phyloP scores from a whole-genome alignment of 1,140 invertebrate genomes.

The Tetraneura akinire region DNA sequence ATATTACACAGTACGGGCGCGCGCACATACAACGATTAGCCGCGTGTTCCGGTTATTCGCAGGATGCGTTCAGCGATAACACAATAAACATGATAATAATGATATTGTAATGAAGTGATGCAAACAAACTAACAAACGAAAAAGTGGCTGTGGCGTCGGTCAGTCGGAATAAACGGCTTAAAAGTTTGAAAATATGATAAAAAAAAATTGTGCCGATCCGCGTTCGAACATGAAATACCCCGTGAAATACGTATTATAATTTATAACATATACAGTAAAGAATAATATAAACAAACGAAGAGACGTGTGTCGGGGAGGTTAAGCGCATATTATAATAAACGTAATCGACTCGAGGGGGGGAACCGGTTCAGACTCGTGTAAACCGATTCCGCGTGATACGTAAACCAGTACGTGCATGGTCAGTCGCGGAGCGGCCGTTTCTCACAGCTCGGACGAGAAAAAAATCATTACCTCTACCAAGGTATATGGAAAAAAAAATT shows the following conservation, averaged over 20 bases:
- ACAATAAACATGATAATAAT: background rate
- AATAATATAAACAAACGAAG: too few species aligned
- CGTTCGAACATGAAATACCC: background rate
- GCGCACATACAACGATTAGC: too few species aligned
- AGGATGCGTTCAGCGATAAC: background rate
- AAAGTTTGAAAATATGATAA: background rate
- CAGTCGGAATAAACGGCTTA: slow-evolving; percentile 3
- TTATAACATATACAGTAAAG: background rate
- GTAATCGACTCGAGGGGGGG: background rate
- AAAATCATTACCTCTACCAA: background rate
- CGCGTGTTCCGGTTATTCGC: background rate
- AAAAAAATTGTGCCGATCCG: background rate
- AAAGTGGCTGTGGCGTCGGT: background rate
- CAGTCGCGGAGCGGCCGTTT: background rate
- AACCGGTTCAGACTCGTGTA: slow-evolving; percentile 10
- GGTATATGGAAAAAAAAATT: background rate
- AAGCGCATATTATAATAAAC: too few species aligned
- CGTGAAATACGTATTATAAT: too few species aligned
- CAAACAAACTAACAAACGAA: background rate
- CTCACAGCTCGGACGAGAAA: background rate
- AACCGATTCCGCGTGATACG: background rate
- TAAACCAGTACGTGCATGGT: slow-evolving; percentile 6
- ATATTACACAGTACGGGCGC: too few species aligned
- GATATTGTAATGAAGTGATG: too few species aligned
- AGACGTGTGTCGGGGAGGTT: too few species aligned